Conservation (phyloP, 2,113 vertebrate species). For the Pardalotus punctatus region DNA sequence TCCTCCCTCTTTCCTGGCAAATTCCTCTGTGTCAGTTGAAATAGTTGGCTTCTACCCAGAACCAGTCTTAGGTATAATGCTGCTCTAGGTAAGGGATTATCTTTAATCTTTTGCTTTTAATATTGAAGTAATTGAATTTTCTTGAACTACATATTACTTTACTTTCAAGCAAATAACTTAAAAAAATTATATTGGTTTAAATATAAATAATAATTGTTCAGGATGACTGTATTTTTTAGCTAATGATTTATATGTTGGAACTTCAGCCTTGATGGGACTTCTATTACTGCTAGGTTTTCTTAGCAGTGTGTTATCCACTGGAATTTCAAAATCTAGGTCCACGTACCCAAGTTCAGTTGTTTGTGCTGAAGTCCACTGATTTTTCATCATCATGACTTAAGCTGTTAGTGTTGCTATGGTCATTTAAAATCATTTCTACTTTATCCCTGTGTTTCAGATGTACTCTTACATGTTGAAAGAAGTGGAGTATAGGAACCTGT, state of each 20-base stretch:
- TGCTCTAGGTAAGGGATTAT: neutral
- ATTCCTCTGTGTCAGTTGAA: neutral
- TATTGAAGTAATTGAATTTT: constrained; percentile 4
- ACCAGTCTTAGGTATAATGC: neutral
- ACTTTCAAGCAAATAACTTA: neutral
- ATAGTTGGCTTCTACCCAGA: neutral
- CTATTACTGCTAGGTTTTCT: neutral
- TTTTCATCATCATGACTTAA: neutral
- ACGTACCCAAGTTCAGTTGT: rapidly evolving
- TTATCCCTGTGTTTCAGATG: neutral
- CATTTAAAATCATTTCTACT: neutral
- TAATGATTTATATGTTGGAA: neutral
- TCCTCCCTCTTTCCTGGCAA: neutral
- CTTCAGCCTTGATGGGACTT: neutral
- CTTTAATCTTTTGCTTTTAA: constrained; percentile 9
- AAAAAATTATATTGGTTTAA: neutral
- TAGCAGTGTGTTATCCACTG: neutral
- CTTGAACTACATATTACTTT: neutral
- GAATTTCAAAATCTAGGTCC: neutral
- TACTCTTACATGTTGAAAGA: neutral
- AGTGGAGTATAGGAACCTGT: neutral
- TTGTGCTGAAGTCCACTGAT: neutral
- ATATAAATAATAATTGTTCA: neutral
- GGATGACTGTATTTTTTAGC: neutral
- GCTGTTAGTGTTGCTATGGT: neutral